These are phyloP conservation scores for Pseudanteris insignis DNA, from an alignment of 2,888 invertebrate genomes.

Conservation along the genomic window DNA sequence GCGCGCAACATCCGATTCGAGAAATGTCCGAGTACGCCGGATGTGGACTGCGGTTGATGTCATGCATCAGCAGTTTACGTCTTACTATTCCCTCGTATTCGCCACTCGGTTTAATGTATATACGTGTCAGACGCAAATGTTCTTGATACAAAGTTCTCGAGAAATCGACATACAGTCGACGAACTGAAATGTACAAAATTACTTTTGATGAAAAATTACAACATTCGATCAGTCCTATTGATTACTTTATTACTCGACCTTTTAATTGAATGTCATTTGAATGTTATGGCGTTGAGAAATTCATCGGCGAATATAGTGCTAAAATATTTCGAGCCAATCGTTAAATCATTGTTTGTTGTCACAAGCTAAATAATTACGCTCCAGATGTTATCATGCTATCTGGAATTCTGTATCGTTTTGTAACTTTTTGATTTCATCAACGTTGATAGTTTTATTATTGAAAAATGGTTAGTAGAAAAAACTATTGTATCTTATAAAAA, in stretches of 20 bases:
- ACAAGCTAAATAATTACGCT: no score
- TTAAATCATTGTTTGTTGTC: background rate
- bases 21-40: constrained; percentile 56
- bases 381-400: no score
- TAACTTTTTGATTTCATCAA: no score
- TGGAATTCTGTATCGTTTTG: no score
- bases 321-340: no score
- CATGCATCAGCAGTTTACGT: constrained; percentile 60
- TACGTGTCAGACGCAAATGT: constrained; percentile 39
- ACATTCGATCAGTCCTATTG: constrained; percentile 2
- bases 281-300: background rate
- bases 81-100: constrained; percentile 36
- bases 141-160: constrained; percentile 39
- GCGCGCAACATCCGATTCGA: constrained; percentile 49
- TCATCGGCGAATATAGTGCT: no score
- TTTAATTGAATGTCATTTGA: background rate
- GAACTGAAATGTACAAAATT: constrained; percentile 15
- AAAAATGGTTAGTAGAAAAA: no score
- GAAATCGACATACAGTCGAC: constrained; percentile 26
- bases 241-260: background rate
- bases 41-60: constrained; percentile 66
- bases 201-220: constrained; percentile 9
- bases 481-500: no score
- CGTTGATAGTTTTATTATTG: no score
- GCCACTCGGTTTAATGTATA: constrained; percentile 47